phyloP scores from a whole-genome alignment of 1,140 invertebrate genomes.

The Drosophila tsacasi region DNA sequence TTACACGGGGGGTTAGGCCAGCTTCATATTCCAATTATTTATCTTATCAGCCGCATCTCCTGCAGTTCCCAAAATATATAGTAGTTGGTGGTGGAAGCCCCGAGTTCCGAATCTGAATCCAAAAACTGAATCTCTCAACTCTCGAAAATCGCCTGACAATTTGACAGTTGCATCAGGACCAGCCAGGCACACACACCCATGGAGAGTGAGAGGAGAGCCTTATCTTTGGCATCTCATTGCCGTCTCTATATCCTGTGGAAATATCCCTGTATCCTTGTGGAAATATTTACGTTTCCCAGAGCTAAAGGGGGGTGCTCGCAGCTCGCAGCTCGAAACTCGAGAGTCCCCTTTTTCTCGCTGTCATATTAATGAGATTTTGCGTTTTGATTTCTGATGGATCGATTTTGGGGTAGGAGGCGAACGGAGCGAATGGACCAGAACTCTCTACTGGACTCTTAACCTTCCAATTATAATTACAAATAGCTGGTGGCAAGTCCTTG shows the following conservation, averaged over 20 bases:
- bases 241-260: conserved; percentile 42
- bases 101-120: not conserved
- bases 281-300: conserved; percentile 80
- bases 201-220: not conserved
- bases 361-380: conserved; percentile 78
- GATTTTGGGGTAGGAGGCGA: conserved; percentile 23
- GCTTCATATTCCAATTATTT: conserved; percentile 83
- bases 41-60: conserved; percentile 75
- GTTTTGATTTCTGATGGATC: conserved; percentile 81
- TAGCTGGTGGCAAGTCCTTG: not conserved
- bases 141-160: conserved; percentile 21
- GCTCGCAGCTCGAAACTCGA: conserved; percentile 17
- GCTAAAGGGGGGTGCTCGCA: not conserved
- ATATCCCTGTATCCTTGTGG: conserved; percentile 48
- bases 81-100: not conserved
- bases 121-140: conserved; percentile 25
- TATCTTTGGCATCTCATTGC: conserved; percentile 39
- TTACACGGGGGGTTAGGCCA: conserved; percentile 4
- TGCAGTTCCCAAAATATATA: conserved; percentile 43
- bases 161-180: conserved; percentile 78
- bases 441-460: conserved; percentile 10
- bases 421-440: not conserved
- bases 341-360: conserved; percentile 30
- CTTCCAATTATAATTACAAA: conserved; percentile 11
- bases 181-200: conserved; percentile 35